Base-by-base conservation (phyloP, 53 echinoderm and acorn worm species). In the Stichopus horrens region DNA sequence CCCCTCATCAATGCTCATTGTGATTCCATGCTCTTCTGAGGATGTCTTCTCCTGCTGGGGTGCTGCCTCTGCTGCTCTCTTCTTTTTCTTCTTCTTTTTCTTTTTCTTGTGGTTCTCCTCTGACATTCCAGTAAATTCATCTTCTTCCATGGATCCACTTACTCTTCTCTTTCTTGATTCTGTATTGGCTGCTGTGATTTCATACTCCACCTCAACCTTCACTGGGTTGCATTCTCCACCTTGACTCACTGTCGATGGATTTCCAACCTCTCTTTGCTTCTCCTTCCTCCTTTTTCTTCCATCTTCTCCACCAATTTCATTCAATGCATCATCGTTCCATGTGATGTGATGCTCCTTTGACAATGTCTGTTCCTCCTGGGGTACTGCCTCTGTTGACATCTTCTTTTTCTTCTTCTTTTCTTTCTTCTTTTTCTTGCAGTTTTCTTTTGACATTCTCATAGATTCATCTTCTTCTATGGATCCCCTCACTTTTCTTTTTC, bases 41-140 rank as follows among this genome's bases (percentile, higher is more conserved):
- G 63, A 63, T 73, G 21, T 87, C 74, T 87, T 87, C 56, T n/a
- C 6, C 66, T 87, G 23, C 4, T 23, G 23, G 1, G 23, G 77
- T 23, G 53, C 53, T 74, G 53, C 13, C 60, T 86, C 86, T 37
- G 9, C 56, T 37, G 23, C 71, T 59, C 52, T 89, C 8, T 67
- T 51, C 20, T 88, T 79, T 58, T 57, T 88, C 63, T 74, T 88
- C 76, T 78, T 78, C 16, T 89, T 89, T 53, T 89, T 80, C 37
- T 80, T 65, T 66, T 89, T 71, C 19, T 18, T 71, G 2, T 2
- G 7, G 4, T 18, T n/a, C n/a, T 71, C n/a, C 5, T 71, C 71
- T 5, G 2, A 18, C 19, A n/a, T 71, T 5, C 14, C n/a, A 7
- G 20, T n/a, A 7, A n/a, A 13, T 7, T 13, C 7, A 18, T 71